phyloP scores from a whole-genome alignment of 2,113 vertebrate species.

The Piaya cayana region DNA sequence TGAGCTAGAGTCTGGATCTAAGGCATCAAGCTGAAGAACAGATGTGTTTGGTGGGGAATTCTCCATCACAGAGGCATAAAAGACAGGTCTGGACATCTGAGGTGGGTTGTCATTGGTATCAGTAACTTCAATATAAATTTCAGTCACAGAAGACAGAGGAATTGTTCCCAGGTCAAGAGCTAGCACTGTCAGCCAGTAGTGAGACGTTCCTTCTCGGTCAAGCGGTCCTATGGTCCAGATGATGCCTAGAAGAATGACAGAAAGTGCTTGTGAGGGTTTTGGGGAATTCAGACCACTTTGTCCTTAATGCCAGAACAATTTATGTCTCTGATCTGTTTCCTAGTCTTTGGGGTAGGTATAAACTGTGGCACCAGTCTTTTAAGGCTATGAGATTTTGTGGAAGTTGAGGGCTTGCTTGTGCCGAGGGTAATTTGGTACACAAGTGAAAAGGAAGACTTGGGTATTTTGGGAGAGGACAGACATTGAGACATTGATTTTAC shows the following conservation, averaged over 20 bases:
- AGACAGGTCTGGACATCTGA: conserved; percentile 86
- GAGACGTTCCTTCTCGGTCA: conserved; percentile 83
- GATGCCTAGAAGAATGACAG: conserved; percentile 77
- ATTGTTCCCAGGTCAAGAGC: conserved; percentile 87
- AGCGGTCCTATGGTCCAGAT: conserved; percentile 81
- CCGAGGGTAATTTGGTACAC: not conserved
- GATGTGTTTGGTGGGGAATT: conserved; percentile 80
- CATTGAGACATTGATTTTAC: not conserved
- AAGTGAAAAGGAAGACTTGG: not conserved
- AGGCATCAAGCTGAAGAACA: conserved; percentile 83
- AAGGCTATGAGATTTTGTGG: not conserved
- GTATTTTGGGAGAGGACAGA: not conserved
- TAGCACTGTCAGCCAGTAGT: conserved; percentile 92
- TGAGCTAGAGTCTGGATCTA: conserved; percentile 85
- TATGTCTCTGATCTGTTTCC: not conserved
- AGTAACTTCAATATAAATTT: conserved; percentile 89
- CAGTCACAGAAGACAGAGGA: conserved; percentile 85
- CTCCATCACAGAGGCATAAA: conserved; percentile 86
- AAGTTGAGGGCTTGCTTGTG: not conserved
- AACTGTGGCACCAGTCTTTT: not conserved
- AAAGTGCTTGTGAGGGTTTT: not conserved
- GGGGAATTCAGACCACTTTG: not conserved
- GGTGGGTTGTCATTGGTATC: conserved; percentile 96
- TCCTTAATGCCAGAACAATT: not conserved
- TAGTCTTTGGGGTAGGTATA: not conserved